Percentiles rank a stretch among this genome's conserved stretches.
phyloP scores from a whole-genome alignment of 2,888 invertebrate genomes.

The Drosophila basisetae region DNA sequence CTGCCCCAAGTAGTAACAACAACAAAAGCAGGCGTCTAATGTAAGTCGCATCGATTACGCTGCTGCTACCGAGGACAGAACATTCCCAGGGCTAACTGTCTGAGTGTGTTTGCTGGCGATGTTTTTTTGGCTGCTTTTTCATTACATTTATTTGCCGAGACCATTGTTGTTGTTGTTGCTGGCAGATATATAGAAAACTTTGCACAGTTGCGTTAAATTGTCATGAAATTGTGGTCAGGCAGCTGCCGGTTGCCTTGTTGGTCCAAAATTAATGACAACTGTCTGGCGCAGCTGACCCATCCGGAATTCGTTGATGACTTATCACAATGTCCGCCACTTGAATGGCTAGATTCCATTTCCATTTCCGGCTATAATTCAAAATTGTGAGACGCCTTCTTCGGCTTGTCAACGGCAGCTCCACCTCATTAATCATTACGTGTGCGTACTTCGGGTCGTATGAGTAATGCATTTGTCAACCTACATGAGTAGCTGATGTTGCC shows the following conservation, averaged over 20 bases:
- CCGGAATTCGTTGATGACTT: conserved; percentile 71
- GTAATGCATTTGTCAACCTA: conserved; percentile 63
- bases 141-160: conserved; percentile 56
- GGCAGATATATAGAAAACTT: conserved; percentile 45
- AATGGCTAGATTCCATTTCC: conserved; percentile 50
- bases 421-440: conserved; percentile 64
- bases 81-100: conserved; percentile 24
- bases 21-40: conserved; percentile 50
- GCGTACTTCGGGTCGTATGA: conserved; percentile 59
- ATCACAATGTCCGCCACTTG: conserved; percentile 66
- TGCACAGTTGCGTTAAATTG: conserved; percentile 74
- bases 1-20: conserved; percentile 16
- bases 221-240: conserved; percentile 69
- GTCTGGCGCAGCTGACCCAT: conserved; percentile 74
- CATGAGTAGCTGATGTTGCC: conserved; percentile 6
- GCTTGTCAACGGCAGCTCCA: conserved; percentile 64
- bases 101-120: conserved; percentile 9
- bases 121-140: conserved; percentile 50
- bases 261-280: conserved; percentile 78
- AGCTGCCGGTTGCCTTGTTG: conserved; percentile 45
- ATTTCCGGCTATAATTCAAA: conserved; percentile 75
- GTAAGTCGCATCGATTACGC: conserved; percentile 77
- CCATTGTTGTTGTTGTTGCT: conserved; percentile 48
- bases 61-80: conserved; percentile 18
- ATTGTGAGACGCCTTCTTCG: conserved; percentile 59